A percentile compares a stretch with the other conserved stretches of the same genome.
phyloP scores from a whole-genome alignment of 2,888 invertebrate species.

The Neocrepidodera transversa region DNA sequence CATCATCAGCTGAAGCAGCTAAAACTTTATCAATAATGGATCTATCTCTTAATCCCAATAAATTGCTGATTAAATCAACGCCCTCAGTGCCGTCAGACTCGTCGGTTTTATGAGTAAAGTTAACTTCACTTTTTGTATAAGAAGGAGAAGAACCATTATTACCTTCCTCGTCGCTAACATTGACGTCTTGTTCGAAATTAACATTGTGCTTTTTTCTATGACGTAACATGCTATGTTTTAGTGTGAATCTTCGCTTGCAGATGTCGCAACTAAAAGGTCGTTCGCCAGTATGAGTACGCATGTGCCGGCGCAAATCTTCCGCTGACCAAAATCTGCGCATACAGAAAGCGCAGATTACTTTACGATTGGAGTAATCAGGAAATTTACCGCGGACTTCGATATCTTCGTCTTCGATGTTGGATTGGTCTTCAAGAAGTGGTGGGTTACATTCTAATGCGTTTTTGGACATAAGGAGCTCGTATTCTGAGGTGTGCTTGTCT shows the following conservation, averaged over 20 bases:
- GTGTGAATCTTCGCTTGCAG: conserved; percentile 85
- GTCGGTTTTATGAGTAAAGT: conserved; percentile 62
- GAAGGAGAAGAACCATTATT: conserved; percentile 36
- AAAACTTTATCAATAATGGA: conserved; percentile 85
- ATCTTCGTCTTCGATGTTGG: conserved; percentile 70
- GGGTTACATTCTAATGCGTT: conserved; percentile 74
- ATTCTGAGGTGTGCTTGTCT: conserved; percentile 77
- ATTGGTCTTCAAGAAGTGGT: conserved; percentile 59
- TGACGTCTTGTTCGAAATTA: conserved; percentile 60
- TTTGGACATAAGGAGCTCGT: conserved; percentile 81
- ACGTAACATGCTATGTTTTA: conserved; percentile 94
- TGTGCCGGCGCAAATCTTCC: conserved; percentile 90
- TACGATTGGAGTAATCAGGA: conserved; percentile 86
- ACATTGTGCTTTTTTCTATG: conserved; percentile 89
- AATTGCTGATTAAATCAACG: conserved; percentile 83
- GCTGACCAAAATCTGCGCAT: conserved; percentile 94
- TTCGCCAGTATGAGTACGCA: conserved; percentile 93
- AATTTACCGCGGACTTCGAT: conserved; percentile 79
- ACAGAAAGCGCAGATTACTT: conserved; percentile 92
- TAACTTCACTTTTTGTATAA: conserved; percentile 10
- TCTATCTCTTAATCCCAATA: conserved; percentile 86
- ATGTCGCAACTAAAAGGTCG: conserved; percentile 91
- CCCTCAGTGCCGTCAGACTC: conserved; percentile 64
- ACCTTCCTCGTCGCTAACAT: conserved; percentile 60
- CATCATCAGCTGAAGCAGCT: conserved; percentile 84